Percentiles rank a stretch among this genome's conserved stretches.
These are phyloP conservation scores for Metaphire vulgaris DNA, from an alignment of 1,140 invertebrate species.

Conservation along the genomic window DNA sequence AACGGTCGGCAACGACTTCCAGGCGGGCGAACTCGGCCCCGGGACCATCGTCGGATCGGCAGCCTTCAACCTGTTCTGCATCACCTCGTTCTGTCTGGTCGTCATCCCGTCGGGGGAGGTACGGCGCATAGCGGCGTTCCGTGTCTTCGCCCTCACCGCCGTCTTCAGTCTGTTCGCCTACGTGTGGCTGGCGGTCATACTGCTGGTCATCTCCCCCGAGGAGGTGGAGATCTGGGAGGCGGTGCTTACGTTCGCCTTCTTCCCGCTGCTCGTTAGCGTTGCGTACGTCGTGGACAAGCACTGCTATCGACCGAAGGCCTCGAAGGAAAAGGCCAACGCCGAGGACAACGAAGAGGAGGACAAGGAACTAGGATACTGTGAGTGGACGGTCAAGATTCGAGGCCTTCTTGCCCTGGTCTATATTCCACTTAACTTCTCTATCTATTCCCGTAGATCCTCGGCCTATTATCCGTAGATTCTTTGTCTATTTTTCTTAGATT, in stretches of 20 bases:
- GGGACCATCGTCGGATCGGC: conserved; percentile 65
- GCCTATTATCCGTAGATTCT: too few relatives aligned
- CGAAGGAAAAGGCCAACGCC: conserved; percentile 28
- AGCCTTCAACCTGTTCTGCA: conserved; percentile 61
- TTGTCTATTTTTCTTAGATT: too few relatives aligned
- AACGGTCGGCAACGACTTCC: conserved; percentile 56
- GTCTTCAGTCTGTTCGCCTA: conserved; percentile 61
- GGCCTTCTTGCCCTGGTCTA: too few relatives aligned
- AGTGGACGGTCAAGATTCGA: too few relatives aligned
- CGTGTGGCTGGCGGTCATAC: conserved; percentile 60
- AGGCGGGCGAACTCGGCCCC: conserved; percentile 58
- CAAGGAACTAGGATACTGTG: conserved; percentile 30
- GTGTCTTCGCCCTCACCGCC: conserved; percentile 59
- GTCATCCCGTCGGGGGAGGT: conserved; percentile 55
- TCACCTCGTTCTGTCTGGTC: conserved; percentile 59
- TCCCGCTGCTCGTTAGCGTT: conserved; percentile 55
- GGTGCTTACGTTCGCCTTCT: conserved; percentile 59
- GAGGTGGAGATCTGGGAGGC: conserved; percentile 62
- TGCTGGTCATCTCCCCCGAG: conserved; percentile 54
- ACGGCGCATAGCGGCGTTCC: conserved; percentile 55
- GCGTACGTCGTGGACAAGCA: conserved; percentile 57
- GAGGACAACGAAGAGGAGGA: conserved; percentile 35
- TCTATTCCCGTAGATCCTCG: too few relatives aligned
- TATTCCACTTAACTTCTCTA: too few relatives aligned
- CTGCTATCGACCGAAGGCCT: conserved; percentile 39